Conservation (phyloP, 37 sponge, comb jelly and placozoan genomes). For the Geodia barretti region DNA sequence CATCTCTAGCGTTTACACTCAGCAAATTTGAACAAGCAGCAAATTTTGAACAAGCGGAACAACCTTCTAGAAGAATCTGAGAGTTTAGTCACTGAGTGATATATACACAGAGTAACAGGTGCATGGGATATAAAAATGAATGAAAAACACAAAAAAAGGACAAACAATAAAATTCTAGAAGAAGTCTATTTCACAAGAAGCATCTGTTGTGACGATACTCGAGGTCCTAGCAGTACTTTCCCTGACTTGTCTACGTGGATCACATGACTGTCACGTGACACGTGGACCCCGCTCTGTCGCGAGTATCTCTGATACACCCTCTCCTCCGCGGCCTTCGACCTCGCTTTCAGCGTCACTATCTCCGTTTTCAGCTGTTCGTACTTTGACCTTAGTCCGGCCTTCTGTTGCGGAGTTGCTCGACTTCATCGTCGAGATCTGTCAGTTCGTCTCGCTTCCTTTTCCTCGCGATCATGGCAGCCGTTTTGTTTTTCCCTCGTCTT, state of each 20-base stretch:
- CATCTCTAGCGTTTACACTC: too few species aligned
- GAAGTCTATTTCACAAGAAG: neutral
- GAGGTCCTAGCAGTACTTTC: slow-evolving; percentile 36
- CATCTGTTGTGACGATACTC: slow-evolving; percentile 18
- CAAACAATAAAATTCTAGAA: neutral
- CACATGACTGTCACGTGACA: slow-evolving; percentile 43
- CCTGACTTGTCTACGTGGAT: slow-evolving; percentile 38
- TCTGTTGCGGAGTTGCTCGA: slow-evolving; percentile 54
- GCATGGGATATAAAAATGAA: too few species aligned
- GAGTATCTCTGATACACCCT: slow-evolving; percentile 14
- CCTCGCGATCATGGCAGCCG: slow-evolving; percentile 83
- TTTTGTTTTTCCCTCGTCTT: slow-evolving; percentile 90
- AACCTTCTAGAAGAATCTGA: too few species aligned
- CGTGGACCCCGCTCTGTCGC: neutral
- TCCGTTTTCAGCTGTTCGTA: slow-evolving; percentile 23
- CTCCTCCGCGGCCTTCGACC: slow-evolving; percentile 25
- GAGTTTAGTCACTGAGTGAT: too few species aligned
- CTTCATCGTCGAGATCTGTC: slow-evolving; percentile 68
- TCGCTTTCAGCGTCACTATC: slow-evolving; percentile 28
- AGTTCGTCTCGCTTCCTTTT: slow-evolving; percentile 89
- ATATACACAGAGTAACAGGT: too few species aligned
- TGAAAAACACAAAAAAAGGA: too few species aligned
- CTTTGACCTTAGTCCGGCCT: slow-evolving; percentile 22
- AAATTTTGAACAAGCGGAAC: too few species aligned
- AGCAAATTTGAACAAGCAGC: too few species aligned